A percentile compares a stretch with the other conserved stretches of the same genome.
phyloP scores from a whole-genome alignment of 2,113 vertebrate genomes.

The Otocyon megalotis region DNA sequence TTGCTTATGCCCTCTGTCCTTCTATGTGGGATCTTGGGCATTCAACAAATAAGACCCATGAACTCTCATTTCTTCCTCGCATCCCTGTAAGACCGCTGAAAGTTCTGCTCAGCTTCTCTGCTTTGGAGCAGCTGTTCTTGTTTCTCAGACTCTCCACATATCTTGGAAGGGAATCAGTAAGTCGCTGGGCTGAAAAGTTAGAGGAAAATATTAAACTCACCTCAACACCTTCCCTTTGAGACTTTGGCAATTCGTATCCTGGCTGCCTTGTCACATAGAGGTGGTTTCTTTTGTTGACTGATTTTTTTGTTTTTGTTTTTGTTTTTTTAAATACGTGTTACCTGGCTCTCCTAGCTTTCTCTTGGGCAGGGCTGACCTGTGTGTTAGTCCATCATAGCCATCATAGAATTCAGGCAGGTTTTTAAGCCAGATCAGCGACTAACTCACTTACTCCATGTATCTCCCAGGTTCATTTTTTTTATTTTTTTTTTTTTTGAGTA shows the following conservation, averaged over 20 bases:
- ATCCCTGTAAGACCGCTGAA: not conserved
- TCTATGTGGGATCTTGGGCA: not conserved
- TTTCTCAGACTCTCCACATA: not conserved
- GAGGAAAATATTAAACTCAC: not conserved
- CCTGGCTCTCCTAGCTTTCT: not conserved
- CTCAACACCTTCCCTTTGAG: not conserved
- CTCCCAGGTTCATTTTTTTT: not conserved
- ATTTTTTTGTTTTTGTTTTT: not conserved
- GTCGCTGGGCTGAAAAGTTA: not conserved
- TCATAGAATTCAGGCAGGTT: not conserved
- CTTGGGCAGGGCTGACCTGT: not conserved
- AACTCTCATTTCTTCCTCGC: not conserved
- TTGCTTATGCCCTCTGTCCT: not conserved
- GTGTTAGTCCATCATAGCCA: not conserved
- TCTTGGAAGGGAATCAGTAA: not conserved
- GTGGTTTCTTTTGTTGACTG: too few species aligned
- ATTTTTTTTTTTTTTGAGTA: too few species aligned
- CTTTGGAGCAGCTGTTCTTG: not conserved
- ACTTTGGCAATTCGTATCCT: not conserved
- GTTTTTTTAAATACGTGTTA: not conserved
- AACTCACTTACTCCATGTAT: not conserved
- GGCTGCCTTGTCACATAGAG: not conserved
- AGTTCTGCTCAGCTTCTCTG: not conserved
- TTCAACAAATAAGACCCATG: not conserved
- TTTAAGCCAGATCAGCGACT: not conserved